These are phyloP conservation scores for Novumbra hubbsi DNA, from an alignment of 2,797 vertebrate genomes.

Conservation along the genomic window DNA sequence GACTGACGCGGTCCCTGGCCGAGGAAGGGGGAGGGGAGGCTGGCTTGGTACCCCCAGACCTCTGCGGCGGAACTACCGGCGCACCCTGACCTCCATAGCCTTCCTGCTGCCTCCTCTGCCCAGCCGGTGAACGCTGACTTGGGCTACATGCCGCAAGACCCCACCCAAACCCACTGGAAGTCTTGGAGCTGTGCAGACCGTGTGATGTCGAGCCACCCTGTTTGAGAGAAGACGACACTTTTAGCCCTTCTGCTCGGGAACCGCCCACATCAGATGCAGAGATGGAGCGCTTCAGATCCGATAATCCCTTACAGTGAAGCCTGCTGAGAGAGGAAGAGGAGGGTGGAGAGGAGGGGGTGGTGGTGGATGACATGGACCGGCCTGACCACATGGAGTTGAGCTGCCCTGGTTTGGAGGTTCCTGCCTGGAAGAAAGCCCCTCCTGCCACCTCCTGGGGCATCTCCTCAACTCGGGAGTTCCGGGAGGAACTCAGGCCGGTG, in stretches of 20 bases:
- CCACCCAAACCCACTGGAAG: slow-evolving; percentile 27
- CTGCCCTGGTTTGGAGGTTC: slow-evolving; percentile 37
- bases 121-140: slow-evolving; percentile 33
- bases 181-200: slow-evolving; percentile 36
- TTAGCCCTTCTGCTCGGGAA: slow-evolving; percentile 38
- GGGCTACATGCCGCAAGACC: background rate
- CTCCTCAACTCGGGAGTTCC: slow-evolving; percentile 48
- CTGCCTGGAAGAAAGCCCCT: slow-evolving; percentile 53
- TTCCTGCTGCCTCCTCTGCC: slow-evolving; percentile 54
- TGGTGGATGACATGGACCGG: slow-evolving; percentile 28
- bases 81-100: slow-evolving; percentile 6
- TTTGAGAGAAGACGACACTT: slow-evolving; percentile 37
- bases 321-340: slow-evolving; percentile 43
- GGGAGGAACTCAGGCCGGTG: slow-evolving; percentile 52
- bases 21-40: slow-evolving; percentile 13
- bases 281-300: slow-evolving; percentile 48
- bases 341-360: slow-evolving; percentile 40
- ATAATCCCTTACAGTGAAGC: slow-evolving; percentile 44
- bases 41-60: slow-evolving; percentile 36
- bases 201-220: slow-evolving; percentile 6
- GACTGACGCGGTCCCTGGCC: slow-evolving; percentile 62
- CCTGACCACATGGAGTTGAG: slow-evolving; percentile 53
- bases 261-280: slow-evolving; percentile 48
- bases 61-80: slow-evolving; percentile 41
- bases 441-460: slow-evolving; percentile 34